These are phyloP conservation scores for Hippocampus barbouri DNA, from an alignment of 2,113 vertebrate species.

Conservation along the genomic window DNA sequence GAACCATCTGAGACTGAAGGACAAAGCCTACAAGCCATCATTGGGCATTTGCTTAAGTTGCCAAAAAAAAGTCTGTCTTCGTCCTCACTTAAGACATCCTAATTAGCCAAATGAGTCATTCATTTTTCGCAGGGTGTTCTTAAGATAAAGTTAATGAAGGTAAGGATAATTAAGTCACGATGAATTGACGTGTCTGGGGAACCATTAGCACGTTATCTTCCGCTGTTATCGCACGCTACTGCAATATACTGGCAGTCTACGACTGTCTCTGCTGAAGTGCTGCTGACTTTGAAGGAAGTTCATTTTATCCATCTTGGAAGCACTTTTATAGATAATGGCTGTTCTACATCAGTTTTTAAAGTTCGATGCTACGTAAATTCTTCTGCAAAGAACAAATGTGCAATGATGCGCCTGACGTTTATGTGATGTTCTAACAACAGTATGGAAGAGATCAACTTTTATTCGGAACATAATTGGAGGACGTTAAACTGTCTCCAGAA, in stretches of 20 bases:
- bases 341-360: constrained; percentile 1
- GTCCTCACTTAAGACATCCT: constrained; percentile 38
- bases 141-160: constrained; percentile 71
- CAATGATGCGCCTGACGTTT: not conserved
- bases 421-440: not conserved
- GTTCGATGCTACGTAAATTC: not conserved
- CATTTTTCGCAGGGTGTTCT: constrained; percentile 47
- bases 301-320: constrained; percentile 6
- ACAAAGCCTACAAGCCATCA: constrained; percentile 45
- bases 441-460: not conserved
- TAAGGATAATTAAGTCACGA: constrained; percentile 65
- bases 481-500: not conserved
- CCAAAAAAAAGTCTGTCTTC: constrained; percentile 26
- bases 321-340: constrained; percentile 13
- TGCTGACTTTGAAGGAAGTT: constrained; percentile 25
- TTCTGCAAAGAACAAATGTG: not conserved
- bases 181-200: constrained; percentile 53
- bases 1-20: constrained; percentile 34
- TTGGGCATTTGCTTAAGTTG: constrained; percentile 39
- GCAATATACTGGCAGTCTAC: constrained; percentile 27
- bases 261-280: constrained; percentile 25
- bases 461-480: not conserved
- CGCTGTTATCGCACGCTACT: constrained; percentile 31
- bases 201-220: constrained; percentile 49
- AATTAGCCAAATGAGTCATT: constrained; percentile 60